These are phyloP conservation scores for Scaeva pyrastri DNA, from an alignment of 2,888 invertebrate genomes.

Conservation along the genomic window DNA sequence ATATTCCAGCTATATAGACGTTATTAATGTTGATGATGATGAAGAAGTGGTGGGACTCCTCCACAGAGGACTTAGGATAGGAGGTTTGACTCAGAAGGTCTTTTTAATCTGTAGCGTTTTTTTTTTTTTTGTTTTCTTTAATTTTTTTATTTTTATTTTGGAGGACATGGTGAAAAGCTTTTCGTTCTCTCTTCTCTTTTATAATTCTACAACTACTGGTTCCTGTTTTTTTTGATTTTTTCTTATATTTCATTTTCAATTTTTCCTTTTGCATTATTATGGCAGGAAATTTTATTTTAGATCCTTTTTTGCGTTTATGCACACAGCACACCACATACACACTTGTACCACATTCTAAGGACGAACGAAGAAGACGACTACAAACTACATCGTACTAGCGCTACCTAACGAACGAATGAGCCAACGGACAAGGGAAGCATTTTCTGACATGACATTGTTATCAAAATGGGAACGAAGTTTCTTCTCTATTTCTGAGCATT, in stretches of 20 bases:
- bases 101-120: slow-evolving; percentile 68
- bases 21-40: slow-evolving; percentile 74
- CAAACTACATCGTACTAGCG: not conserved
- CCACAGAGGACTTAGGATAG: slow-evolving; percentile 7
- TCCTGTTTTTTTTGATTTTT: slow-evolving; percentile 43
- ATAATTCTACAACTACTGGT: slow-evolving; percentile 32
- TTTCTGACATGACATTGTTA: slow-evolving; percentile 75
- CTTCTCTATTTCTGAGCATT: slow-evolving; percentile 52
- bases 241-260: slow-evolving; percentile 14
- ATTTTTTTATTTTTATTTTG: slow-evolving; percentile 18
- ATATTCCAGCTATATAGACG: slow-evolving; percentile 64
- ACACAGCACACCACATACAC: slow-evolving; percentile 49
- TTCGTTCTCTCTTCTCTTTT: slow-evolving; percentile 70
- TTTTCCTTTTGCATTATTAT: slow-evolving; percentile 57
- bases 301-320: slow-evolving; percentile 62
- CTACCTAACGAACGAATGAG: not conserved
- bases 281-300: slow-evolving; percentile 69
- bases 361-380: slow-evolving; percentile 38
- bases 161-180: slow-evolving; percentile 74
- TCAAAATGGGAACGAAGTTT: slow-evolving; percentile 70
- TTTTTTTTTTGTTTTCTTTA: not conserved
- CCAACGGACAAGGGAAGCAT: slow-evolving; percentile 62
- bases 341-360: slow-evolving; percentile 39
- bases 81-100: slow-evolving; percentile 67
- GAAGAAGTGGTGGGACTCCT: slow-evolving; percentile 55